phyloP scores from a whole-genome alignment of 2,888 invertebrate species.

The Plebejus melissa region DNA sequence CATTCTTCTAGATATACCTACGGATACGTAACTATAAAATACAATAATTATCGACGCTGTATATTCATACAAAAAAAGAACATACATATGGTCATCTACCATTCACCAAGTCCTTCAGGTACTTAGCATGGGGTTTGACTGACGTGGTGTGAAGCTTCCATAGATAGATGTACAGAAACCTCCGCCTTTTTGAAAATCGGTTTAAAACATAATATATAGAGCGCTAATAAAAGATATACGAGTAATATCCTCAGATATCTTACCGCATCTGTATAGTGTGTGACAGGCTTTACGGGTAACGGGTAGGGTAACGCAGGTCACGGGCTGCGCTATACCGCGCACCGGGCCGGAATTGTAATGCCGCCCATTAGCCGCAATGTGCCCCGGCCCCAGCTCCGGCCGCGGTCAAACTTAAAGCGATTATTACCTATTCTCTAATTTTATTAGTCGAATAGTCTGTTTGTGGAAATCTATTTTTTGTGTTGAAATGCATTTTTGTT shows the following conservation, averaged over 20 bases:
- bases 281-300: constrained; percentile 39
- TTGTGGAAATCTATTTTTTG: background rate
- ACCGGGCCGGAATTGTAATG: constrained; percentile 65
- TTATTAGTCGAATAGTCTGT: constrained; percentile 9
- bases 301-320: constrained; percentile 27
- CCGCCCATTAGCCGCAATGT: constrained; percentile 50
- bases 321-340: constrained; percentile 54
- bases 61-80: too few relatives aligned
- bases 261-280: background rate
- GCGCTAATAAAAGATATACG: background rate
- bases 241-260: background rate
- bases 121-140: too few relatives aligned
- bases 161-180: too few relatives aligned
- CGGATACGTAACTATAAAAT: too few relatives aligned
- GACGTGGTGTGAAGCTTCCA: too few relatives aligned
- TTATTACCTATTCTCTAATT: constrained; percentile 36
- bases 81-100: too few relatives aligned
- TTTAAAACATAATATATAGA: too few relatives aligned
- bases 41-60: too few relatives aligned
- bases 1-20: too few relatives aligned
- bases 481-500: background rate
- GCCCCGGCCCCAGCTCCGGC: constrained; percentile 35
- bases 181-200: too few relatives aligned
- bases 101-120: too few relatives aligned
- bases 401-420: constrained; percentile 40